Evolutionary conservation across 2,113 vertebrate species (phyloP).

Genomic region (Lipophrys pholis): DNA sequence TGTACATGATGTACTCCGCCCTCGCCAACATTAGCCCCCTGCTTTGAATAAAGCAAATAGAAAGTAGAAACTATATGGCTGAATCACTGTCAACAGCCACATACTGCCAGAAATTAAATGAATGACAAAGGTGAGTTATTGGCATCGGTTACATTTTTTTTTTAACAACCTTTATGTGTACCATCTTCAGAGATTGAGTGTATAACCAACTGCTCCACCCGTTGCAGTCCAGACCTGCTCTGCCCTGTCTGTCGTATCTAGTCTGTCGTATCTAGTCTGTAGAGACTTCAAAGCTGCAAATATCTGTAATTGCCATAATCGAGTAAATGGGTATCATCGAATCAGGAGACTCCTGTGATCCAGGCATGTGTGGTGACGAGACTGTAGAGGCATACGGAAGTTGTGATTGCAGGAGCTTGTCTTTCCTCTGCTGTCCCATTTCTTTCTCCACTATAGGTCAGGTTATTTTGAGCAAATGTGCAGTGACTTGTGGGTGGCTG

Average conservation of each 20-base stretch:
- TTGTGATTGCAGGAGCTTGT: slow-evolving; percentile 29
- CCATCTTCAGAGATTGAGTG: too few species aligned
- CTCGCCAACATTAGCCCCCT: too few species aligned
- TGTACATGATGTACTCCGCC: too few species aligned
- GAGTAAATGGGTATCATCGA: slow-evolving; percentile 33
- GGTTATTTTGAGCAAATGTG: slow-evolving; percentile 60
- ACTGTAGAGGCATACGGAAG: not conserved
- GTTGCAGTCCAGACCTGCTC: not conserved
- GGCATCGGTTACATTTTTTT: too few species aligned
- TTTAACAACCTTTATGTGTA: too few species aligned
- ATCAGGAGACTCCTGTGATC: slow-evolving; percentile 15
- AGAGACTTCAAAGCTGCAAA: slow-evolving; percentile 23
- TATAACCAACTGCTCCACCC: too few species aligned
- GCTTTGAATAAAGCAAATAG: too few species aligned
- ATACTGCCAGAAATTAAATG: too few species aligned
- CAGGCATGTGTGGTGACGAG: not conserved
- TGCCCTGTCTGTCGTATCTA: not conserved
- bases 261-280: slow-evolving; percentile 2
- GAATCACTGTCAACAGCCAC: too few species aligned
- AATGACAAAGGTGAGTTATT: too few species aligned
- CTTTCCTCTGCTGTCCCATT: slow-evolving; percentile 14
- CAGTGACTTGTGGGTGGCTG: slow-evolving; percentile 31
- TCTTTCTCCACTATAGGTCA: slow-evolving; percentile 24
- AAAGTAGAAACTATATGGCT: too few species aligned
- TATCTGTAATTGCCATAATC: slow-evolving; percentile 57